These are phyloP conservation scores for Gymnocypris eckloni DNA, from an alignment of 2,797 vertebrate species.

Conservation along the genomic window DNA sequence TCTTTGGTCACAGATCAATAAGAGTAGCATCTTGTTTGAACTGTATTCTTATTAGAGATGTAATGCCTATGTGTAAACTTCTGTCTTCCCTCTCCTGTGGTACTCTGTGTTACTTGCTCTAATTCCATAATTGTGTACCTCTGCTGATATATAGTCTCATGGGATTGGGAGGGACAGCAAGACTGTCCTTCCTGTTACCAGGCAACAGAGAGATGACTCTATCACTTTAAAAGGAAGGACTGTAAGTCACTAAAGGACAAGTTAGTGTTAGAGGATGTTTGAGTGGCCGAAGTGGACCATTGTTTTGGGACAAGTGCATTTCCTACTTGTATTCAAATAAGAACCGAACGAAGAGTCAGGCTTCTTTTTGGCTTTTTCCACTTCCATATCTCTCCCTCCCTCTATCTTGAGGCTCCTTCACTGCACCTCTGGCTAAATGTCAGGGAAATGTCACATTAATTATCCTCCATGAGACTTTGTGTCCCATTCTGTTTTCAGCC, in stretches of 20 bases:
- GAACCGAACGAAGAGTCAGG: background rate
- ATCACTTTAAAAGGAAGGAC: slow-evolving; percentile 53
- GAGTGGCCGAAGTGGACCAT: slow-evolving; percentile 47
- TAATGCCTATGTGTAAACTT: background rate
- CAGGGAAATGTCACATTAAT: slow-evolving; percentile 86
- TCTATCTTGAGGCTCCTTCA: slow-evolving; percentile 68
- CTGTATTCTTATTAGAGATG: background rate
- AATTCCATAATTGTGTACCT: slow-evolving; percentile 32
- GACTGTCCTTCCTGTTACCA: slow-evolving; percentile 69
- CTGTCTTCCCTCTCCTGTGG: background rate
- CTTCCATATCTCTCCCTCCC: slow-evolving; percentile 49
- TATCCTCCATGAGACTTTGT: slow-evolving; percentile 76
- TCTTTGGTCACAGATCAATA: slow-evolving; percentile 1
- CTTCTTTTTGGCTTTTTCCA: slow-evolving; percentile 38
- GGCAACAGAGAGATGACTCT: slow-evolving; percentile 72
- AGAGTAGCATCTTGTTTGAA: background rate
- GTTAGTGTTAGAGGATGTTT: slow-evolving; percentile 42
- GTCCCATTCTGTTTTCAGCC: slow-evolving; percentile 51
- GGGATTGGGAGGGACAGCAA: slow-evolving; percentile 55
- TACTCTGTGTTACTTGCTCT: slow-evolving; percentile 24
- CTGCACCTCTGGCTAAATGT: slow-evolving; percentile 80
- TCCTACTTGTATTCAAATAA: background rate
- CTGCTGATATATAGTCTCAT: slow-evolving; percentile 23
- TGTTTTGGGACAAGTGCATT: slow-evolving; percentile 8
- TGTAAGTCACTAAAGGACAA: slow-evolving; percentile 43